A percentile compares a stretch with the other conserved stretches of the same genome.
These are phyloP conservation scores for Portevinia maculata DNA, from an alignment of 2,888 invertebrate genomes.

Conservation along the genomic window DNA sequence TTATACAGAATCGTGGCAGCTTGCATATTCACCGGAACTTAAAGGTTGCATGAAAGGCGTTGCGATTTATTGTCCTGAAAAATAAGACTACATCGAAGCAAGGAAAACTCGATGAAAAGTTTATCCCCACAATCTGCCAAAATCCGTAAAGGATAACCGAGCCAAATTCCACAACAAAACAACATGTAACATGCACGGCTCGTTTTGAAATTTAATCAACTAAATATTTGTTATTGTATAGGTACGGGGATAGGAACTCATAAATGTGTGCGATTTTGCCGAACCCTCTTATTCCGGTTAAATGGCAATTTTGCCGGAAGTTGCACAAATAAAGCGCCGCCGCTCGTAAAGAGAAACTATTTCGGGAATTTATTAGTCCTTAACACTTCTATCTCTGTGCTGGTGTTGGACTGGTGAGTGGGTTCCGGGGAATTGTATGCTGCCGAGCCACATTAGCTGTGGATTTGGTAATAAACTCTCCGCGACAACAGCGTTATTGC, in stretches of 20 bases:
- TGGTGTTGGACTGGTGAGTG: background rate
- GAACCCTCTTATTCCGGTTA: background rate
- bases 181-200: constrained; percentile 26
- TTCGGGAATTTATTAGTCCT: constrained; percentile 63
- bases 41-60: constrained; percentile 6
- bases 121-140: constrained; percentile 31
- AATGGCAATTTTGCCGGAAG: constrained; percentile 4
- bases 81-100: background rate
- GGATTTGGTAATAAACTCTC: constrained; percentile 26
- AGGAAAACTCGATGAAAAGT: constrained; percentile 24
- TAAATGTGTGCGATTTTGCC: background rate
- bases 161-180: constrained; percentile 13
- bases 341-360: constrained; percentile 25
- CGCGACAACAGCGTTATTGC: background rate
- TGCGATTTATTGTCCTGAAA: constrained; percentile 7
- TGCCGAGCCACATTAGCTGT: background rate
- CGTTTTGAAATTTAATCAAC: constrained; percentile 61
- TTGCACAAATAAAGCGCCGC: background rate
- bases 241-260: background rate
- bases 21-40: constrained; percentile 14
- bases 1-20: constrained; percentile 12
- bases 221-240: constrained; percentile 30
- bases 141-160: constrained; percentile 3
- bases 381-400: constrained; percentile 8
- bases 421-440: too few relatives aligned